phyloP scores from a whole-genome alignment of 1,140 invertebrate species.

The Drosophila rhopaloa region DNA sequence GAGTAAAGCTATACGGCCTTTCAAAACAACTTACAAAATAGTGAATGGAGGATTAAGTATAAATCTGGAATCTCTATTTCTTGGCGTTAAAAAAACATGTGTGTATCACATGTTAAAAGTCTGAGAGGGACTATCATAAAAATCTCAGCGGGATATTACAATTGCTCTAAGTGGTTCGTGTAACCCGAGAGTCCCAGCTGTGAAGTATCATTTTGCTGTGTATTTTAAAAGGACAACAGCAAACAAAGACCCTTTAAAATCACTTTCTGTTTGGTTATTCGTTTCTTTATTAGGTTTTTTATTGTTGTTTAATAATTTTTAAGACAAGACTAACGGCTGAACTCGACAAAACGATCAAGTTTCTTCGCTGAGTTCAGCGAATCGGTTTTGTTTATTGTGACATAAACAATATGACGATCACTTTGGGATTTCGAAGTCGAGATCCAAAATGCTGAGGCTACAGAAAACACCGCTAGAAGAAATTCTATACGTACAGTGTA shows the following conservation, averaged over 20 bases:
- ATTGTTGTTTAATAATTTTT: not conserved
- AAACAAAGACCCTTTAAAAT: not conserved
- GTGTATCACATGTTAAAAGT: not conserved
- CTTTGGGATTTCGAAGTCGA: constrained; percentile 7
- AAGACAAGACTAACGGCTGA: not conserved
- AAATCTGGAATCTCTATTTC: not conserved
- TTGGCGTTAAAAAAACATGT: not conserved
- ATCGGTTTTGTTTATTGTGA: constrained; percentile 1
- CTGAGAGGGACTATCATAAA: not conserved
- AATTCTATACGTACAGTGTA: not conserved
- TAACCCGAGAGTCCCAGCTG: not conserved
- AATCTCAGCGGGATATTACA: not conserved
- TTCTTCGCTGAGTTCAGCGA: constrained; percentile 17
- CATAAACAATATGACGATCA: constrained; percentile 4
- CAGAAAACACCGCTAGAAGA: not conserved
- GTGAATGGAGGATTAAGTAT: too few species aligned
- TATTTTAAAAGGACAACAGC: not conserved
- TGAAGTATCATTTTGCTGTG: not conserved
- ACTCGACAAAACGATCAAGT: not conserved
- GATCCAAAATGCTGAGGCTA: constrained; percentile 17
- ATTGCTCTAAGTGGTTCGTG: not conserved
- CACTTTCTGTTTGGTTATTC: not conserved
- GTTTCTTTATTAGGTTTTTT: constrained; percentile 4
- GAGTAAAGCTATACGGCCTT: too few species aligned
- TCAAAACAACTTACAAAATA: too few species aligned